Percentiles rank a stretch among this genome's conserved stretches.
These are phyloP conservation scores for Sula dactylatra DNA, from an alignment of 2,113 vertebrate species.

Conservation along the genomic window DNA sequence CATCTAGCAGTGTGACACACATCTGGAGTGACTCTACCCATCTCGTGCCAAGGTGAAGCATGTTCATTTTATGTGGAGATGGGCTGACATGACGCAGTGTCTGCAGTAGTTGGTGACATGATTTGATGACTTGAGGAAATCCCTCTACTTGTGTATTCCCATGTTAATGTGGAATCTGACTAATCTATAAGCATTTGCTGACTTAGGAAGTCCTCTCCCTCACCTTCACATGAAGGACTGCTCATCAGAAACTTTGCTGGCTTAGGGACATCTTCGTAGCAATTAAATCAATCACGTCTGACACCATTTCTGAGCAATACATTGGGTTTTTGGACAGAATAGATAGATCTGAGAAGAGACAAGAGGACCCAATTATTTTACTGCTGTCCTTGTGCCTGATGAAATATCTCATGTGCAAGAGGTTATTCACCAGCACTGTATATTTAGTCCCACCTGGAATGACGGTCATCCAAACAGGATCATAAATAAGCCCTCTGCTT, in stretches of 20 bases:
- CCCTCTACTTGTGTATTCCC: not conserved
- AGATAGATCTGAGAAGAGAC: not conserved
- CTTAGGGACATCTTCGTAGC: not conserved
- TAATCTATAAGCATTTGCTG: not conserved
- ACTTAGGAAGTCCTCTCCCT: not conserved
- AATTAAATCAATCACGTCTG: not conserved
- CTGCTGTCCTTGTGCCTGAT: not conserved
- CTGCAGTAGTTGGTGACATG: not conserved
- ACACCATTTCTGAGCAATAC: not conserved
- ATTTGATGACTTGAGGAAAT: not conserved
- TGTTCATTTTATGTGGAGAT: not conserved
- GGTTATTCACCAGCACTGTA: not conserved
- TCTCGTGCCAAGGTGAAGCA: not conserved
- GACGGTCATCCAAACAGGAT: not conserved
- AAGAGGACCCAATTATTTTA: not conserved
- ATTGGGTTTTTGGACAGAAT: not conserved
- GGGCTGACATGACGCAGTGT: not conserved
- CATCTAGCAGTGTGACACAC: not conserved
- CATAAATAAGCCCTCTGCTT: not conserved
- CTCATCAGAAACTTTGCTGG: not conserved
- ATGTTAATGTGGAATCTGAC: not conserved
- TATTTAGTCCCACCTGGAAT: not conserved
- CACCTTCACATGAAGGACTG: not conserved
- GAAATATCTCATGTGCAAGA: not conserved
- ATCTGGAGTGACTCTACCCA: not conserved